Evolutionary conservation across 2,888 invertebrate genomes (phyloP), one percentile per base, ranked within the genome.

Genomic region (Caenorhabditis angaria): DNA sequence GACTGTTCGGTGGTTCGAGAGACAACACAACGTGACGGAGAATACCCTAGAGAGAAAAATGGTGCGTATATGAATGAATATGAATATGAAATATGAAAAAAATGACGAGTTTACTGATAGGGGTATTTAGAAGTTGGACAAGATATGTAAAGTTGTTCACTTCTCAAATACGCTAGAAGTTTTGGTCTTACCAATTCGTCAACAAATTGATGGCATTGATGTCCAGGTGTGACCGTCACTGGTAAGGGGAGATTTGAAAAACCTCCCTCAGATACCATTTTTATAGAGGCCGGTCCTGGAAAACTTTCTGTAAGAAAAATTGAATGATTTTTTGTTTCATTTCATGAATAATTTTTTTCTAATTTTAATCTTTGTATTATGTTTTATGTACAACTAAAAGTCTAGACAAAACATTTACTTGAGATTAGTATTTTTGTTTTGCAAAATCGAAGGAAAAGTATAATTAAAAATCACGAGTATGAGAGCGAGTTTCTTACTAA

Each of bases 11-110:
- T 27, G 64, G 59, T 47, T 77, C 78, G 12, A 78, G 66, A n/a
- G 94, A 94, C 85, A 95, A 91, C 87, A 95, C 93, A 88, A 94
- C 93, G 89, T 95, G 94, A 80, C 94, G 92, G 88, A 95, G 91
- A 84, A 92, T 92, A 77, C 93, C 93, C 88, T 91, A 65, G 25
- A 54, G 27, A 54, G 14, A 54, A 54, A 27, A 27, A 22, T 51
- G 25, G 10, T 18, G 4, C 4, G 20, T n/a, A 20, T 51, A 20
- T 22, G 35, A 35, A 35, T 6, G 35, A 35, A 35, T 35, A 14
- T 14, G 35, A 14, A 35, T 35, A 35, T 35, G 35, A 35, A 35
- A 14, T 6, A 56, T 35, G 57, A 54, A n/a, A n/a, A n/a, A n/a
- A 35, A 28, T 28, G 54, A 5, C 18, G 20, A 10, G 22, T 22